Percentiles rank a stretch among this genome's conserved stretches.
phyloP scores from a whole-genome alignment of 2,888 invertebrate species.

The Embidobia sp. region DNA sequence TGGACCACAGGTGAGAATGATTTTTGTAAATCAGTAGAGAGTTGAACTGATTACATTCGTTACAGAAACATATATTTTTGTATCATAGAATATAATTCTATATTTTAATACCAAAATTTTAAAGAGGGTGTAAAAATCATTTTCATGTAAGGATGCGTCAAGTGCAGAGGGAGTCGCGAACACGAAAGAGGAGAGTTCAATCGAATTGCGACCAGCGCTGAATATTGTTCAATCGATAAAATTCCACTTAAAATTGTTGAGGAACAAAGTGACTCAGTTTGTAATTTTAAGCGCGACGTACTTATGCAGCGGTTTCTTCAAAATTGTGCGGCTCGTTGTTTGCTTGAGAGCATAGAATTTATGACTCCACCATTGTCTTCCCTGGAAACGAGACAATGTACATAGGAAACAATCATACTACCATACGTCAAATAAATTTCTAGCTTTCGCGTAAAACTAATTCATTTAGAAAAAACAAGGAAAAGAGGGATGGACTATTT shows the following conservation, averaged over 20 bases:
- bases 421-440: too few relatives aligned
- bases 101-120: too few relatives aligned
- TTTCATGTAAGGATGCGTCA: too few relatives aligned
- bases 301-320: constrained; percentile 49
- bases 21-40: constrained; percentile 3
- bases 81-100: neutral
- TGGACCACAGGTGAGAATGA: constrained; percentile 28
- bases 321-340: constrained; percentile 17
- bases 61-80: constrained; percentile 22
- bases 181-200: neutral
- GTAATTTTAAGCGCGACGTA: constrained; percentile 58
- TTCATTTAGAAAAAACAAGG: too few relatives aligned
- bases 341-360: too few relatives aligned
- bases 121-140: constrained; percentile 7
- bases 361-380: too few relatives aligned
- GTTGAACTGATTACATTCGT: constrained; percentile 5
- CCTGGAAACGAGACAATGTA: too few relatives aligned
- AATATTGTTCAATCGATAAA: constrained; percentile 53
- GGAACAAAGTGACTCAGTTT: constrained; percentile 49
- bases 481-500: too few relatives aligned
- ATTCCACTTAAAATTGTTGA: constrained; percentile 54
- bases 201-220: constrained; percentile 52
- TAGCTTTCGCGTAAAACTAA: too few relatives aligned
- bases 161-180: too few relatives aligned
- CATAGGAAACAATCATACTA: too few relatives aligned